A percentile compares a stretch with the other conserved stretches of the same genome.
Evolutionary conservation across 2,113 vertebrate species (phyloP).

Genomic region (Poeciliopsis prolifica): DNA sequence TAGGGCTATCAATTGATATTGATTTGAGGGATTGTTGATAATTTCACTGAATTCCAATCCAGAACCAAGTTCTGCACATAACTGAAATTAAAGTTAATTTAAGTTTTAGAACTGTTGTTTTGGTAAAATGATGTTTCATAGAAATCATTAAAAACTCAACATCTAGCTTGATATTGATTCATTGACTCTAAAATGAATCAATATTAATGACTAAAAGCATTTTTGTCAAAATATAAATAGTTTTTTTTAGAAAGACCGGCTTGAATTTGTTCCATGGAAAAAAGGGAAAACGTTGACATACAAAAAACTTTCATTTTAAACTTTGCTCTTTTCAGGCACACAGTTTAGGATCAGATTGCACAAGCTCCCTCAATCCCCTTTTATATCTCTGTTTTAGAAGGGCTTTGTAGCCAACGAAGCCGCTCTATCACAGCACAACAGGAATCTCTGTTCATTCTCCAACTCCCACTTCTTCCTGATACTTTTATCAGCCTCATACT

Average conservation of each 20-base stretch:
- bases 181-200: no score
- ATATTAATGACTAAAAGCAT: background rate
- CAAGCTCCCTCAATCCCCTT: background rate
- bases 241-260: background rate
- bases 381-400: conserved; percentile 23
- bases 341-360: conserved; percentile 18
- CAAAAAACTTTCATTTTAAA: background rate
- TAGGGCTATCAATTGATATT: background rate
- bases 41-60: no score
- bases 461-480: conserved; percentile 57
- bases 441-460: conserved; percentile 59
- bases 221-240: background rate
- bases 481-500: conserved; percentile 60
- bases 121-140: background rate
- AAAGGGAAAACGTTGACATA: background rate
- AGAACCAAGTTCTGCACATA: no score
- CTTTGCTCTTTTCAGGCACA: conserved; percentile 3
- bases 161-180: background rate
- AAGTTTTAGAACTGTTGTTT: background rate
- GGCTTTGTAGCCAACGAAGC: conserved; percentile 36
- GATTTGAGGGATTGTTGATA: no score
- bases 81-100: background rate
- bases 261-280: conserved; percentile 4
- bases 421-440: conserved; percentile 48
- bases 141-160: background rate